A percentile compares a stretch with the other conserved stretches of the same genome.
These are phyloP conservation scores for Salmo trutta DNA, from an alignment of 2,797 vertebrate species.

Conservation along the genomic window DNA sequence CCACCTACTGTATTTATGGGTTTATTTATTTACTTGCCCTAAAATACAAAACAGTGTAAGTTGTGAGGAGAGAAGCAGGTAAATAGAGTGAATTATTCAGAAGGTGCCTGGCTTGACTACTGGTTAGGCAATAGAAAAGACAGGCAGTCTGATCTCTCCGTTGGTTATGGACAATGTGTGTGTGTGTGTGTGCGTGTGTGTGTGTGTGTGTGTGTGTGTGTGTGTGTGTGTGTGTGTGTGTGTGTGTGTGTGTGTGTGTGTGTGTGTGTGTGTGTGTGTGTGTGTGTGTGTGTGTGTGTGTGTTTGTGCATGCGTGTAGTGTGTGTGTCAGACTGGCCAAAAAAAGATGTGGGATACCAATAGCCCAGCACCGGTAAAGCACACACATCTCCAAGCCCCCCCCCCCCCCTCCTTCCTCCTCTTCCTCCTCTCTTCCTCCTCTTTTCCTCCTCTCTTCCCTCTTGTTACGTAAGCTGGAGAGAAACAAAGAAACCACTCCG, in stretches of 20 bases:
- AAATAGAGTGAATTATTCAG: constrained; percentile 76
- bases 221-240: too few relatives aligned
- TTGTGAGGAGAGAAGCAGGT: constrained; percentile 39
- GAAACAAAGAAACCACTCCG: constrained; percentile 38
- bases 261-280: too few relatives aligned
- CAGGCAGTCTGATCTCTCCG: constrained; percentile 34
- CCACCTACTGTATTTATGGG: constrained; percentile 42
- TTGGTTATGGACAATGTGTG: constrained; percentile 24
- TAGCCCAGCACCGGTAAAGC: neutral
- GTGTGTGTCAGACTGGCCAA: neutral
- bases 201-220: too few relatives aligned
- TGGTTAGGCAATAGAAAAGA: constrained; percentile 62
- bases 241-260: too few relatives aligned
- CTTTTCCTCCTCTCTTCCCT: constrained; percentile 38
- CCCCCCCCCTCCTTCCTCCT: constrained; percentile 13
- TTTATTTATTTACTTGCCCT: constrained; percentile 59
- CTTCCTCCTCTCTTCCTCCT: constrained; percentile 23
- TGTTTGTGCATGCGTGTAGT: constrained; percentile 3
- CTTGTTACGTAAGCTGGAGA: constrained; percentile 65
- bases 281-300: too few relatives aligned
- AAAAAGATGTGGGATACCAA: neutral
- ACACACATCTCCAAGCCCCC: neutral
- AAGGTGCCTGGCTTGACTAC: constrained; percentile 48
- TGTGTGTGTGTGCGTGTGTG: neutral
- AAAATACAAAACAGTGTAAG: constrained; percentile 57